Percentiles rank a stretch among this genome's conserved stretches.
Conservation (phyloP, 30 jellyfish, hydroid and myxozoan species). For the Turritopsis dohrnii region DNA sequence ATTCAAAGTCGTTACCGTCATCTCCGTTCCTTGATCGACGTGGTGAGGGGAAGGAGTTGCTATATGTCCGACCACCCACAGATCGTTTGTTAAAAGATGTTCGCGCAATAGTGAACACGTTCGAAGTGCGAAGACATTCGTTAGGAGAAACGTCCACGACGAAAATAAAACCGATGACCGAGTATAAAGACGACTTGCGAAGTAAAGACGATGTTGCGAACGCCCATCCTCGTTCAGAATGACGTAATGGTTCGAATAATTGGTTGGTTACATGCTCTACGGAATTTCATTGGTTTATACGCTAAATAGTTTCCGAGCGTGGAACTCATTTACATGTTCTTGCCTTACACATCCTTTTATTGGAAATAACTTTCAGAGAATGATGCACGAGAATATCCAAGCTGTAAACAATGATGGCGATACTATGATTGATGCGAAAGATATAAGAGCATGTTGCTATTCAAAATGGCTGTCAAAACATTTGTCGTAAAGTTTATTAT, state of each 20-base stretch:
- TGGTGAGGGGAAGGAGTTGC: background rate
- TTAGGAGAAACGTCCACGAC: background rate
- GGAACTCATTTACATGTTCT: background rate
- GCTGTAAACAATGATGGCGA: background rate
- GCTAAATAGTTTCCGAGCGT: background rate
- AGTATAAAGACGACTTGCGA: background rate
- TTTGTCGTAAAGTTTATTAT: background rate
- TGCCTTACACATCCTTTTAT: background rate
- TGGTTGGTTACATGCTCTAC: background rate
- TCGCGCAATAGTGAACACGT: background rate
- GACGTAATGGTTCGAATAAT: background rate
- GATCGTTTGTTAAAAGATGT: conserved; percentile 7
- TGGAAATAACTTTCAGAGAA: background rate
- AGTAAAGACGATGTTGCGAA: background rate
- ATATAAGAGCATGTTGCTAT: background rate
- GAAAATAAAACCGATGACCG: background rate
- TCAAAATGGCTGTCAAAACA: background rate
- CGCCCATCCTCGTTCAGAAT: background rate
- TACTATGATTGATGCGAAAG: background rate
- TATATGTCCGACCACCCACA: background rate
- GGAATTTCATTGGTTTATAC: background rate
- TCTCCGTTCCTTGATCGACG: background rate
- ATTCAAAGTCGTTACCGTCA: conserved; percentile 4
- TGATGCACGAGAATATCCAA: background rate
- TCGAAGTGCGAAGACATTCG: conserved; percentile 6